These are phyloP conservation scores for Phyllotis vaccarum DNA, from an alignment of 2,797 vertebrate species.

Conservation along the genomic window DNA sequence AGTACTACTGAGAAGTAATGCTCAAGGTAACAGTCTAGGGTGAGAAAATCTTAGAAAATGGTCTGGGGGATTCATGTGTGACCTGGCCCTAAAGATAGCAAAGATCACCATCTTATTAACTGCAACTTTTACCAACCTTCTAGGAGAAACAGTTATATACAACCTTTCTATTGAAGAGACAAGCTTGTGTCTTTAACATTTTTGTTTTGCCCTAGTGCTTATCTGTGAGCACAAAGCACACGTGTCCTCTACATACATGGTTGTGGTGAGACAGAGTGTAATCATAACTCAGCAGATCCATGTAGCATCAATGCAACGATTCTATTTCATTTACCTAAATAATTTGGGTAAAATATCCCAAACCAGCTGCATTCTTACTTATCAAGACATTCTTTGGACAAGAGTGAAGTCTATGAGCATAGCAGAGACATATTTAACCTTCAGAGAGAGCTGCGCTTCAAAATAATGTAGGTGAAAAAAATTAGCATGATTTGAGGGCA, in stretches of 20 bases:
- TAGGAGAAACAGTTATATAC: neutral
- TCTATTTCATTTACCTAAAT: constrained; percentile 97
- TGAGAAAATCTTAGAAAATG: neutral
- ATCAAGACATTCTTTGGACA: constrained; percentile 97
- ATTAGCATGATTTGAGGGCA: constrained; percentile 96
- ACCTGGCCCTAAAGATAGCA: neutral
- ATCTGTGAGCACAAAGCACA: neutral
- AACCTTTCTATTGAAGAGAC: neutral
- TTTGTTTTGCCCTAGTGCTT: neutral
- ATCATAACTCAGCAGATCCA: constrained; percentile 94
- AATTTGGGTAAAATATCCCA: constrained; percentile 97
- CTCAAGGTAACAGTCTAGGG: neutral
- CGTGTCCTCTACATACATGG: constrained; percentile 75
- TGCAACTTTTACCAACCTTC: neutral
- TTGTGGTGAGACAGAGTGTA: constrained; percentile 94
- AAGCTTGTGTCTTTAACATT: neutral
- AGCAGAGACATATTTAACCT: constrained; percentile 98
- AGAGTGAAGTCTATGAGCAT: constrained; percentile 98
- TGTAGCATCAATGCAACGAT: constrained; percentile 98
- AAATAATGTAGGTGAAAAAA: constrained; percentile 98
- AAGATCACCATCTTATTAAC: neutral
- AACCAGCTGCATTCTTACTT: constrained; percentile 94
- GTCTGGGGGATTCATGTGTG: neutral
- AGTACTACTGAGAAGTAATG: neutral
- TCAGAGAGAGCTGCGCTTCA: constrained; percentile 97